Base-by-base conservation (phyloP, 2,888 invertebrate genomes). In the Cosmorhoe ocellata region DNA sequence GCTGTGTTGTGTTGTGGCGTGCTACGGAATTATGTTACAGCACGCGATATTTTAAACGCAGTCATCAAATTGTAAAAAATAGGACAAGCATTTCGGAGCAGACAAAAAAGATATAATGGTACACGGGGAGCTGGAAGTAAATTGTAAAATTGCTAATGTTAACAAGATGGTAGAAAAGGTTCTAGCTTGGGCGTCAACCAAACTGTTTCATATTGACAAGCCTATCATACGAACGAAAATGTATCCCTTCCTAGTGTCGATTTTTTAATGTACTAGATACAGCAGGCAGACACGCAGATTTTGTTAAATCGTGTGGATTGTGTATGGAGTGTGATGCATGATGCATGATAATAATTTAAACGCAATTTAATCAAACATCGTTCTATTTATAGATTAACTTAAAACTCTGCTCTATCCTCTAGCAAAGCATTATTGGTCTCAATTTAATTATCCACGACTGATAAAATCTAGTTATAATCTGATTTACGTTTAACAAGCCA, bases 11-110 rank as follows among this genome's bases (percentile, higher is more conserved):
- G 54, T 43, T 55, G 57, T 59, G 56, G 43, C 58, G 54, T 61
- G 52, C 57, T 44, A 44, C 54, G 39, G 50, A 58, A 60, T 62
- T 55, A 48, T 59, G 40, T 51, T 57, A 46, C 54, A 53, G 63
- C 65, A 66, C 62, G 64, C 65, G 59, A 66, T 64, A 61, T 46
- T 59, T 54, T 59, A 59, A 57, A 57, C 56, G 45, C 45, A 61
- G 53, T 58, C 59, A 63, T 64, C 63, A 61, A 63, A 63, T 57
- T 56, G 45, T 54, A 59, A 61, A 63, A 63, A 64, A 59, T 63
- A 56, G 63, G 56, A 64, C 63, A 59, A 59, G 46, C 46, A 49
- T 58, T 61, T 57, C 45, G 55, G 49, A 58, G 51, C 49, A 32
- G 34, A 56, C 48, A 61, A 62, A 62, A 58, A 62, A 57, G 5